Evolutionary conservation across 2,113 vertebrate species (phyloP).

Genomic region (Lepus europaeus): DNA sequence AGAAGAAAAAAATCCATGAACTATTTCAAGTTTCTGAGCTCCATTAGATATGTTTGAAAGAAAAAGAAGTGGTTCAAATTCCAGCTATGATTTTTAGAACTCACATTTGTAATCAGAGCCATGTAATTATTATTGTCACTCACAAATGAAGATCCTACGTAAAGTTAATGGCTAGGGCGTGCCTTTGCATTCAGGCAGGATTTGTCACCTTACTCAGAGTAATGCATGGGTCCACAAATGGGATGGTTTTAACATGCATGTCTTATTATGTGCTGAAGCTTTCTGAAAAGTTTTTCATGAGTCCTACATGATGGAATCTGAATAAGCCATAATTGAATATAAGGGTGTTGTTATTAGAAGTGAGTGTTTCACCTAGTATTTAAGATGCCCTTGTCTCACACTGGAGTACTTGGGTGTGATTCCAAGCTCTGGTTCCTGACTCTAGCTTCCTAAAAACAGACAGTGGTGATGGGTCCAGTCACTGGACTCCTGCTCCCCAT

Average conservation of each 20-base stretch:
- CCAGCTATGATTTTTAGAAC: background rate
- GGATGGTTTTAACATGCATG: background rate
- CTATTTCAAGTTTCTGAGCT: constrained; percentile 35
- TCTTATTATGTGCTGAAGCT: background rate
- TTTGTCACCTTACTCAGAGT: background rate
- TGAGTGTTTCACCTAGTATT: no score
- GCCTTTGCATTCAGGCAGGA: constrained; percentile 36
- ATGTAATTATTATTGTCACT: constrained; percentile 7
- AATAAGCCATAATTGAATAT: background rate
- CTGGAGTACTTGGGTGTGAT: no score
- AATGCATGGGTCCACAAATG: background rate
- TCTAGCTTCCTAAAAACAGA: no score
- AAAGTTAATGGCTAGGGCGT: background rate
- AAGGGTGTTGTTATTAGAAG: background rate
- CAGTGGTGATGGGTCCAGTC: no score
- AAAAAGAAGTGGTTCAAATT: constrained; percentile 25
- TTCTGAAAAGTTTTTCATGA: background rate
- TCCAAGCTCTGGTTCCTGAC: no score
- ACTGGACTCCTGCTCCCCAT: no score
- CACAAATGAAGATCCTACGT: background rate
- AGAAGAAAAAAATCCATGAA: background rate
- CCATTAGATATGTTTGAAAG: background rate
- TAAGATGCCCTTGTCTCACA: no score
- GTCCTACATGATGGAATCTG: background rate
- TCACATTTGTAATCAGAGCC: constrained; percentile 22